Evolutionary conservation across 2,888 invertebrate genomes (phyloP), one percentile per base, ranked within the genome.

Genomic region (Nephrocerus scutellatus): DNA sequence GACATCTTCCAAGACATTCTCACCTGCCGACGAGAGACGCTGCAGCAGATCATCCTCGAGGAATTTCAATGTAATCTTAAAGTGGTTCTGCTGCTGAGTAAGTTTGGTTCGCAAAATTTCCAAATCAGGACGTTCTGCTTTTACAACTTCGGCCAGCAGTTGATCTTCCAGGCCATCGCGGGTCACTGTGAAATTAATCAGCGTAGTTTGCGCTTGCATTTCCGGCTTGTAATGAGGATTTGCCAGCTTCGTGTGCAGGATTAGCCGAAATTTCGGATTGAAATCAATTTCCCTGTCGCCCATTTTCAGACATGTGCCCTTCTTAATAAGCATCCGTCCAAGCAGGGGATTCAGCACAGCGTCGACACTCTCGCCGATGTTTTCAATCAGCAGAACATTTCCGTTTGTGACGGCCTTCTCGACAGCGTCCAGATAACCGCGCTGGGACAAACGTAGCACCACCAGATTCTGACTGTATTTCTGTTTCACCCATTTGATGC

Each of bases 161-260:
- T 95, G 95, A 56, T 95, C 93, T 64, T 95, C 95, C 12, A 95
- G 72, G 64, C 90, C 93, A 63, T 93, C 91, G 57, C 80, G 77
- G 0, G 93, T 95, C 3, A 95, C 93, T 2, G 93, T 93, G 57
- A 95, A 95, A 69, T 95, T 93, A 46, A 95, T 92, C 12, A 95
- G 74, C 1, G 93, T 93, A 6, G 91, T 86, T 70, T 95, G 93
- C 0, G 93, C 93, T 68, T 95, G 93, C 80, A 93, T 87, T 70
- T 95, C 93, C 0, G 93, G 93, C 60, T 93, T 90, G 63, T 92
- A 95, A 70, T 93, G 93, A 0, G 93, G 93, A 71, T 95, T 95
- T 2, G 89, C 91, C 44, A 95, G 69, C 68, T 95, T 95, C 0
- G 93, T 93, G 62, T 95, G 93, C 1, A 95, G 65, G 47, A 95